Percentiles rank a stretch among this genome's conserved stretches.
phyloP scores from a whole-genome alignment of 2,888 invertebrate genomes.

The Sinohyriopsis cumingii region DNA sequence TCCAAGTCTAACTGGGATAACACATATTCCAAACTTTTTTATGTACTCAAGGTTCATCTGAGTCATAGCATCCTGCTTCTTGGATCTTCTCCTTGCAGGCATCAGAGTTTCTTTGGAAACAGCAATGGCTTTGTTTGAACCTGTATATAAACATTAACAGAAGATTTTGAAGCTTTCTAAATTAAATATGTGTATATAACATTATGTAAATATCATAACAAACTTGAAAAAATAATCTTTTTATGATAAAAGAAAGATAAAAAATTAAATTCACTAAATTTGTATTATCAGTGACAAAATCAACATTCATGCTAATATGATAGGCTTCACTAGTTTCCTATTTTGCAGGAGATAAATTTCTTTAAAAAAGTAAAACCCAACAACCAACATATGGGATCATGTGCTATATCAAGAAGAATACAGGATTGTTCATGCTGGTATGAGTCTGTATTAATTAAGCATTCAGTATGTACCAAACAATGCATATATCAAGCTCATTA shows the following conservation, averaged over 20 bases:
- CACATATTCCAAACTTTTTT: slow-evolving; percentile 65
- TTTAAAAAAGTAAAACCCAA: no score
- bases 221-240: not conserved
- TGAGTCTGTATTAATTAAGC: no score
- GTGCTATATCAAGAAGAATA: no score
- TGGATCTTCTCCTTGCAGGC: slow-evolving; percentile 29
- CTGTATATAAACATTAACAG: slow-evolving; percentile 14
- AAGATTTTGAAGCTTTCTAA: not conserved
- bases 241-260: not conserved
- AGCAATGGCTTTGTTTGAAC: slow-evolving; percentile 31
- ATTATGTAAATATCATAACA: not conserved
- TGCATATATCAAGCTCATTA: no score
- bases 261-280: no score
- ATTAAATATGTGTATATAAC: not conserved
- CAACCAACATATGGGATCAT: no score
- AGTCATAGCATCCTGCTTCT: slow-evolving; percentile 51
- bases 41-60: slow-evolving; percentile 54
- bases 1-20: slow-evolving; percentile 62
- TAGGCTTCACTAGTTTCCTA: no score
- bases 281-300: no score
- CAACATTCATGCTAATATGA: no score
- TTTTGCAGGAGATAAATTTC: no score
- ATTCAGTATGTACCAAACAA: no score
- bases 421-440: no score
- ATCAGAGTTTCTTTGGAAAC: slow-evolving; percentile 25